These are phyloP conservation scores for Lasiommata megera DNA, from an alignment of 2,888 invertebrate species.

Conservation along the genomic window DNA sequence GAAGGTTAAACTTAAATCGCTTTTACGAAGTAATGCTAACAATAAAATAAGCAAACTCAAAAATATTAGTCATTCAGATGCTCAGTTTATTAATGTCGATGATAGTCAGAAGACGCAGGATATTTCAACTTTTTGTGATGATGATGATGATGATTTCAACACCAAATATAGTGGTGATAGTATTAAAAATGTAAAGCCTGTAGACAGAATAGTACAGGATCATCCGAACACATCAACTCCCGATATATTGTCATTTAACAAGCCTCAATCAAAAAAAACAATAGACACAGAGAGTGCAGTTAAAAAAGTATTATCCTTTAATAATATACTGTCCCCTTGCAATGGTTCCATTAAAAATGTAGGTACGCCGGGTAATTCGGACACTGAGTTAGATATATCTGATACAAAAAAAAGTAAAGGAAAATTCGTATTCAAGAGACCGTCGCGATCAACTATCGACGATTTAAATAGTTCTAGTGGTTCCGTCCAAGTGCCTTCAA, in stretches of 20 bases:
- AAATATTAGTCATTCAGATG: conserved; percentile 35
- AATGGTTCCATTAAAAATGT: conserved; percentile 41
- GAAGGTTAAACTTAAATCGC: conserved; percentile 79
- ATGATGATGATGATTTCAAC: conserved; percentile 10
- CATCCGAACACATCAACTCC: conserved; percentile 52
- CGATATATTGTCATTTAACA: conserved; percentile 44
- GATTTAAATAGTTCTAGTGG: conserved; percentile 46
- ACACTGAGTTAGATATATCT: conserved; percentile 40
- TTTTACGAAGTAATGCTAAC: conserved; percentile 54
- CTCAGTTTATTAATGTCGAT: conserved; percentile 42
- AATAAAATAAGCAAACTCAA: conserved; percentile 34
- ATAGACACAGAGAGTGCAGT: conserved; percentile 46
- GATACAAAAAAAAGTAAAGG: conserved; percentile 55
- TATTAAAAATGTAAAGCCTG: not conserved
- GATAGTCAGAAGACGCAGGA: conserved; percentile 34
- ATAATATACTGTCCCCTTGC: conserved; percentile 47
- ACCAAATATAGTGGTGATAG: not conserved
- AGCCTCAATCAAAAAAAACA: conserved; percentile 43
- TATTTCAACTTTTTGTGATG: not conserved
- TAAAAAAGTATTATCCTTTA: conserved; percentile 52
- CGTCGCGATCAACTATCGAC: conserved; percentile 42
- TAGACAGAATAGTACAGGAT: not conserved
- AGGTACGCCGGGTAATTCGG: conserved; percentile 45
- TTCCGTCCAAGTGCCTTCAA: conserved; percentile 52
- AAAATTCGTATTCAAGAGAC: conserved; percentile 70